These are phyloP conservation scores for Paedocypris sp. DNA, from an alignment of 2,113 vertebrate genomes.

Conservation along the genomic window DNA sequence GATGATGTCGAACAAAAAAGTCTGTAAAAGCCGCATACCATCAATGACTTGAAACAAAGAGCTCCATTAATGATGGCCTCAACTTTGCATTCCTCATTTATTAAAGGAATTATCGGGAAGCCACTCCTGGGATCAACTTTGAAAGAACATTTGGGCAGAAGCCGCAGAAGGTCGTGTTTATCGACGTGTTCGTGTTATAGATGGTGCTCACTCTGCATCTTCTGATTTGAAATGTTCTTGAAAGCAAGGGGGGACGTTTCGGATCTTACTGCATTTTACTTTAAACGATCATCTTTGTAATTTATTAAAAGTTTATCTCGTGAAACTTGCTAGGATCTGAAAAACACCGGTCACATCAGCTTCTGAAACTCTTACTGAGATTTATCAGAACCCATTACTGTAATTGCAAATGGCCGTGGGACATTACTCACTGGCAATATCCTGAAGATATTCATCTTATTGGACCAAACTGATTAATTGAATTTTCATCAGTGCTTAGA, in stretches of 20 bases:
- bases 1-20: slow-evolving; percentile 8
- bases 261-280: too few species aligned
- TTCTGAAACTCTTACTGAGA: slow-evolving; percentile 17
- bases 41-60: slow-evolving; percentile 26
- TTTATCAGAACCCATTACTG: slow-evolving; percentile 38
- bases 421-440: slow-evolving; percentile 37
- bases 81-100: not conserved
- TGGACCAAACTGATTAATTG: slow-evolving; percentile 32
- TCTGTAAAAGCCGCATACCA: not conserved
- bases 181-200: slow-evolving; percentile 7
- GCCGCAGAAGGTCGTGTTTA: slow-evolving; percentile 10
- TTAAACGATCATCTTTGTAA: too few species aligned
- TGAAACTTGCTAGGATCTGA: not conserved
- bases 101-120: slow-evolving; percentile 23
- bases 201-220: not conserved
- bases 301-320: too few species aligned
- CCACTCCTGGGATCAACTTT: not conserved
- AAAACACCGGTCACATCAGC: not conserved
- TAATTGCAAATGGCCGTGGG: slow-evolving; percentile 34
- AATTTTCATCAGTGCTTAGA: slow-evolving; percentile 33
- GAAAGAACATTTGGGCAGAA: too few species aligned
- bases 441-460: slow-evolving; percentile 36
- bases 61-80: slow-evolving; percentile 21
- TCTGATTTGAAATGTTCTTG: not conserved
- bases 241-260: not conserved